phyloP scores from a whole-genome alignment of 2,113 vertebrate species.

The Leptosomus discolor region DNA sequence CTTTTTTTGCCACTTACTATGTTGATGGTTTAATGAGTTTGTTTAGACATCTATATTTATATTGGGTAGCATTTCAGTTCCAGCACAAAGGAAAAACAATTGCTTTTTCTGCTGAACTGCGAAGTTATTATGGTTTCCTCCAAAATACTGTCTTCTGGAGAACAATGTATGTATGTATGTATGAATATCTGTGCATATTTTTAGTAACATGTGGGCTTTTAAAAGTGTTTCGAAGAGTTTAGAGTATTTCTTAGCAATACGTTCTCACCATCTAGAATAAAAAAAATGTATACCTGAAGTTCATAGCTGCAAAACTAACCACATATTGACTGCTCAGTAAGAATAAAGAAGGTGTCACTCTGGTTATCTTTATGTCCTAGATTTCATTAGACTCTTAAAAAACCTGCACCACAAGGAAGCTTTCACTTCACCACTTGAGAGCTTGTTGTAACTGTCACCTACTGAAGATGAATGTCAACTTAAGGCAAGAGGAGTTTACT shows the following conservation, averaged over 20 bases:
- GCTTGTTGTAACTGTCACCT: neutral
- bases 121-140: neutral
- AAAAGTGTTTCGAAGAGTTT: neutral
- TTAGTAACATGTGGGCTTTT: neutral
- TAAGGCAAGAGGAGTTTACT: neutral
- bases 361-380: neutral
- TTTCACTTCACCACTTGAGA: neutral
- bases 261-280: neutral
- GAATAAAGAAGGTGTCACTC: neutral
- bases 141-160: neutral
- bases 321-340: neutral
- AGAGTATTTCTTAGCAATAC: neutral
- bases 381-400: neutral
- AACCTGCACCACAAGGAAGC: neutral
- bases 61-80: neutral
- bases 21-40: neutral
- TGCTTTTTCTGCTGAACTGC: neutral
- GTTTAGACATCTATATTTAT: neutral
- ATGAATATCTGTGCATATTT: neutral
- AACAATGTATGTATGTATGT: neutral
- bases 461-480: neutral
- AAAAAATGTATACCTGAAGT: neutral
- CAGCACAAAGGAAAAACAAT: neutral
- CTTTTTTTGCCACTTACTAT: rapidly evolving
- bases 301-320: neutral